Evolutionary conservation across 2,797 vertebrate species (phyloP).

Genomic region (Malurus splendens): DNA sequence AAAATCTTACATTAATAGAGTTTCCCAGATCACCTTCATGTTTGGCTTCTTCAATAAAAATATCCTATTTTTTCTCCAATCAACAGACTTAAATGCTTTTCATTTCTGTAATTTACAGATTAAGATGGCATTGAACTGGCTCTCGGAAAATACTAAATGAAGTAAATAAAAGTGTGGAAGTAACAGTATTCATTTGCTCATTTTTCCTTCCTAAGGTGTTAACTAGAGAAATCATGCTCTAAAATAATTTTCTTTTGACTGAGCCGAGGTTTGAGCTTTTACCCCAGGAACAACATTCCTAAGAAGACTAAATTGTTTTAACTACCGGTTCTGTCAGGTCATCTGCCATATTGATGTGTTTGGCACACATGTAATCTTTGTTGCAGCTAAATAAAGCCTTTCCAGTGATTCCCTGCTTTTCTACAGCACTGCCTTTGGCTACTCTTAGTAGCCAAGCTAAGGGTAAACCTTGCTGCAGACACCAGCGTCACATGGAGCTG

Average conservation of each 20-base stretch:
- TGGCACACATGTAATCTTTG: not conserved
- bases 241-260: not conserved
- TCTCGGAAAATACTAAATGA: slow-evolving; percentile 12
- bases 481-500: not conserved
- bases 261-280: slow-evolving; percentile 15
- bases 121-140: not conserved
- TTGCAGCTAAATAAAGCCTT: not conserved
- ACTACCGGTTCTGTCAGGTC: not conserved
- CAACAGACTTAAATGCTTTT: slow-evolving; percentile 1
- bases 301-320: not conserved
- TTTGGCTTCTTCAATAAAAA: slow-evolving; percentile 25
- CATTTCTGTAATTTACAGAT: slow-evolving; percentile 18
- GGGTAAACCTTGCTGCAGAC: not conserved
- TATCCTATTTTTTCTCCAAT: not conserved
- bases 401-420: not conserved
- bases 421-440: not conserved
- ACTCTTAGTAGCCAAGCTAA: not conserved
- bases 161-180: not conserved
- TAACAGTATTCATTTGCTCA: not conserved
- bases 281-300: not conserved
- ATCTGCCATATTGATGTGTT: not conserved
- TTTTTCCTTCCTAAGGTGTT: not conserved
- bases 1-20: not conserved
- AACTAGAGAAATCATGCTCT: not conserved
- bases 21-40: slow-evolving; percentile 16